These are phyloP conservation scores for Ectemnius cavifrons DNA, from an alignment of 2,888 invertebrate species.

Conservation along the genomic window DNA sequence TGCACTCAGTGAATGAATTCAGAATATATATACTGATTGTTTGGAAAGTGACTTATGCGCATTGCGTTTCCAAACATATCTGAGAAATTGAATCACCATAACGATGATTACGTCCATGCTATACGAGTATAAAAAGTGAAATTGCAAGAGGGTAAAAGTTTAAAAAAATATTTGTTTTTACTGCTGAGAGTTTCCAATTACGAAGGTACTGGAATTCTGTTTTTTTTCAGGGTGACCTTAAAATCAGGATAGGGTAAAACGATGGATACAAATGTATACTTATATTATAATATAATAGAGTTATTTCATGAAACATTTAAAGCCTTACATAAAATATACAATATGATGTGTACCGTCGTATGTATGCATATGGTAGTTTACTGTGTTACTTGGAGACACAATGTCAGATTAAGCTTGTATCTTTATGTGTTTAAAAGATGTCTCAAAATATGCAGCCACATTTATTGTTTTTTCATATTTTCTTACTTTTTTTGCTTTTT, in stretches of 20 bases:
- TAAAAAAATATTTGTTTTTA: too few relatives aligned
- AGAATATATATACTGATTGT: too few relatives aligned
- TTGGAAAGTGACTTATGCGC: too few relatives aligned
- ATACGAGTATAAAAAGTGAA: too few relatives aligned
- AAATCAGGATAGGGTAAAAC: constrained; percentile 59
- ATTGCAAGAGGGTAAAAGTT: too few relatives aligned
- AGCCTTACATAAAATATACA: constrained; percentile 77
- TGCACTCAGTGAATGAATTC: too few relatives aligned
- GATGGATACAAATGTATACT: constrained; percentile 75
- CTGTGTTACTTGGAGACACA: constrained; percentile 36
- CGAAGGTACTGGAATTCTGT: constrained; percentile 15
- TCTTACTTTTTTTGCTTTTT: constrained; percentile 12
- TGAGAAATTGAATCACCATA: too few relatives aligned
- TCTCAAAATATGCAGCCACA: constrained; percentile 62
- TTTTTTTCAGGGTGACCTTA: constrained; percentile 3
- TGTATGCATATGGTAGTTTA: constrained; percentile 43
- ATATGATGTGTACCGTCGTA: constrained; percentile 63
- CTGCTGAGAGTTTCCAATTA: constrained; percentile 18
- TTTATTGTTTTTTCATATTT: constrained; percentile 34
- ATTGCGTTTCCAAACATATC: too few relatives aligned
- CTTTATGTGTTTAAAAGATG: constrained; percentile 54
- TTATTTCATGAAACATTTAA: constrained; percentile 76
- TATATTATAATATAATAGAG: constrained; percentile 75
- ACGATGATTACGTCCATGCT: too few relatives aligned
- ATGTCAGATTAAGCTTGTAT: constrained; percentile 30